Evolutionary conservation across 2,113 vertebrate genomes (phyloP).

Genomic region (Podarcis muralis): DNA sequence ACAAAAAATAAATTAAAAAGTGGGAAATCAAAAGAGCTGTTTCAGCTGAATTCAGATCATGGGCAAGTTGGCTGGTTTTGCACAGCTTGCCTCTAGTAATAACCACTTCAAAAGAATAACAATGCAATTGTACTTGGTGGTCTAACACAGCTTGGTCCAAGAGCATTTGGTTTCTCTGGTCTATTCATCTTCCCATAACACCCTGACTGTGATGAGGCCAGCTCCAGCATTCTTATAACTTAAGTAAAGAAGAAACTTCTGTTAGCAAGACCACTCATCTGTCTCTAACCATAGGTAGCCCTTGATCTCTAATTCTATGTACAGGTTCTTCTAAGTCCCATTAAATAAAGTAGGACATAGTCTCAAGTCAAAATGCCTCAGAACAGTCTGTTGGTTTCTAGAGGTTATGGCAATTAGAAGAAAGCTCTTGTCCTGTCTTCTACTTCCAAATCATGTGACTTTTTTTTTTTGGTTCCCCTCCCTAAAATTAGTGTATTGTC

Average conservation of each 20-base stretch:
- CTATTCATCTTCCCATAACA: neutral
- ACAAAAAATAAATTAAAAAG: neutral
- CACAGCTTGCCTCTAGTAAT: neutral
- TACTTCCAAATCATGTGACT: neutral
- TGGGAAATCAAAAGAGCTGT: neutral
- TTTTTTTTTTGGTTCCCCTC: neutral
- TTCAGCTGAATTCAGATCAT: neutral
- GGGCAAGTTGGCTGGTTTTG: neutral
- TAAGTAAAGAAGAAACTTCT: neutral
- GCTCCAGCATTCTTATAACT: neutral
- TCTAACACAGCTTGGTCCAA: neutral
- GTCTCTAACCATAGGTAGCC: neutral
- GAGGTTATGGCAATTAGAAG: slow-evolving; percentile 2
- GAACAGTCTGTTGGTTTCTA: slow-evolving; percentile 14
- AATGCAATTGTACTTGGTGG: neutral
- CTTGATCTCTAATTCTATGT: neutral
- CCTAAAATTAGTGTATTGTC: neutral
- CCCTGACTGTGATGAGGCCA: neutral
- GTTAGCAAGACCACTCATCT: neutral
- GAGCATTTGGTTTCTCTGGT: neutral
- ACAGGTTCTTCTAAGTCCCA: neutral
- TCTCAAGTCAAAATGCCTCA: neutral
- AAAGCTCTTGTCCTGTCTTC: neutral
- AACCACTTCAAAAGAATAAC: no score
- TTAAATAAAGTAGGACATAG: neutral